Evolutionary conservation across 1,140 invertebrate species (phyloP).

Genomic region (Drosophila tsacasi): DNA sequence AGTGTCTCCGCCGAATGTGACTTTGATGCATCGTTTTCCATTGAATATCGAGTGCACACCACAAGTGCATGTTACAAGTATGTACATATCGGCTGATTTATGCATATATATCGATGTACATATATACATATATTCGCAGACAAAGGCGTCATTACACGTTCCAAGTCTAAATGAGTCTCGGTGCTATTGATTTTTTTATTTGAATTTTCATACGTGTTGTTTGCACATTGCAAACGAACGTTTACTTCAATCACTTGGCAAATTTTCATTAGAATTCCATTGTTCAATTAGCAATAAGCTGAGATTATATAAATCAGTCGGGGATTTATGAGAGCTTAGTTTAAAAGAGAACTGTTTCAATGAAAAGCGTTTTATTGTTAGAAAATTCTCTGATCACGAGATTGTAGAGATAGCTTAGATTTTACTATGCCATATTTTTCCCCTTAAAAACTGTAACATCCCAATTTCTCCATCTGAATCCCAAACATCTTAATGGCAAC

Average conservation of each 20-base stretch:
- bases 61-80: constrained; percentile 49
- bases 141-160: constrained; percentile 42
- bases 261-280: constrained; percentile 74
- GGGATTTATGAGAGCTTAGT: constrained; percentile 27
- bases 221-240: constrained; percentile 38
- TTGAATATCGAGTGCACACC: constrained; percentile 43
- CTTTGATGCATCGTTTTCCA: constrained; percentile 70
- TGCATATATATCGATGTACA: constrained; percentile 26
- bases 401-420: not conserved
- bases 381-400: not conserved
- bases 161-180: constrained; percentile 20
- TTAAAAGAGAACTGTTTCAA: constrained; percentile 6
- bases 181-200: constrained; percentile 65
- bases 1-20: constrained; percentile 49
- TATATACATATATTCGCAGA: constrained; percentile 13
- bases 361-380: not conserved
- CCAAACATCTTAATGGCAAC: constrained; percentile 22
- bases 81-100: constrained; percentile 49
- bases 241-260: constrained; percentile 53
- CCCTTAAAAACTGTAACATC: not conserved
- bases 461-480: constrained; percentile 17
- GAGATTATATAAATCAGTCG: constrained; percentile 21
- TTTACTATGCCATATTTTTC: no score
- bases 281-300: constrained; percentile 56
- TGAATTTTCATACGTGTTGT: constrained; percentile 13